Conservation (phyloP, 35 echinoderm and acorn worm species). For the Ophiothrix spiculata region DNA sequence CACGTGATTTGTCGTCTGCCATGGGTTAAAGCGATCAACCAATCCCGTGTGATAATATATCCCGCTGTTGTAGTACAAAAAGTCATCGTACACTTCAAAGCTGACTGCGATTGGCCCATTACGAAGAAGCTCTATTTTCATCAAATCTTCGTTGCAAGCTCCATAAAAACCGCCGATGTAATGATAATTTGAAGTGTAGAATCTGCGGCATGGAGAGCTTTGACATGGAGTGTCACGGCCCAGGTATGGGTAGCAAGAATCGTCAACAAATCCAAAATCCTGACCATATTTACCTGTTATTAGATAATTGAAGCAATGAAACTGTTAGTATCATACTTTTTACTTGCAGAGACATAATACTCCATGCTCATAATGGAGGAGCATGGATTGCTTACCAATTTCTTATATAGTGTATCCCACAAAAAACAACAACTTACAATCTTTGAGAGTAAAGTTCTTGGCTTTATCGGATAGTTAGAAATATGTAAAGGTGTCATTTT, state of each 20-base stretch:
- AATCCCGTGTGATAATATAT: slow-evolving; percentile 69
- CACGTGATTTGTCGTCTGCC: slow-evolving; percentile 70
- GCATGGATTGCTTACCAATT: too few relatives aligned
- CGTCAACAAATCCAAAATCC: slow-evolving; percentile 81
- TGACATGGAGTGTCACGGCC: slow-evolving; percentile 39
- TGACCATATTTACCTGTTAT: slow-evolving; percentile 68
- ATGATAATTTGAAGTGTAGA: slow-evolving; percentile 58
- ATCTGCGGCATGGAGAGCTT: slow-evolving; percentile 39
- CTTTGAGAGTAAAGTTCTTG: too few relatives aligned
- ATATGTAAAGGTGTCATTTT: too few relatives aligned
- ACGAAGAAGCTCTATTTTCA: slow-evolving; percentile 64
- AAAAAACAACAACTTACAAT: too few relatives aligned
- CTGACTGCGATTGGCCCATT: slow-evolving; percentile 75
- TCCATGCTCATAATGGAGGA: too few relatives aligned
- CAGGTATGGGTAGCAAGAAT: slow-evolving; percentile 66
- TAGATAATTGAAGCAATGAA: not conserved
- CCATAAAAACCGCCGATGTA: slow-evolving; percentile 85
- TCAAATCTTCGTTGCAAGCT: slow-evolving; percentile 74
- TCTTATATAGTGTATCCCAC: too few relatives aligned
- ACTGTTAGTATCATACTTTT: not conserved
- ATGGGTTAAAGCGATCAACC: slow-evolving; percentile 61
- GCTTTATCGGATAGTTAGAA: too few relatives aligned
- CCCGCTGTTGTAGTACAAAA: slow-evolving; percentile 49
- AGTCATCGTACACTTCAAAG: slow-evolving; percentile 71
- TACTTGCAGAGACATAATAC: too few relatives aligned